phyloP scores from a whole-genome alignment of 1,140 invertebrate species.

The Pseudomyrmex sp. region DNA sequence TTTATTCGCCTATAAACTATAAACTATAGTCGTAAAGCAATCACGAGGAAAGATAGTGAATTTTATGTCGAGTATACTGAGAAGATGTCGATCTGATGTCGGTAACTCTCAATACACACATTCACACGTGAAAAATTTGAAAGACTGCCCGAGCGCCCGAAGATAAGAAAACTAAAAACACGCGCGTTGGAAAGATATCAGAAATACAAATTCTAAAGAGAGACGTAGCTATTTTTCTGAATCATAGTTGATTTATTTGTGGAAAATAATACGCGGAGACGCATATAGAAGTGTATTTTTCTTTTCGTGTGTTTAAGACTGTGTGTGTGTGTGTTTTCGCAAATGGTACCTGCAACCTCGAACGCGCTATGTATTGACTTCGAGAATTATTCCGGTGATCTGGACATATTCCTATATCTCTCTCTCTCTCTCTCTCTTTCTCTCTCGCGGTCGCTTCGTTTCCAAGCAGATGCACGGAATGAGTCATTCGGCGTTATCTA shows the following conservation, averaged over 20 bases:
- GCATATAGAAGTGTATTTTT: too few species aligned
- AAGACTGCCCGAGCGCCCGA: neutral
- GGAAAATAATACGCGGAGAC: neutral
- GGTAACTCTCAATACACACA: neutral
- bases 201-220: neutral
- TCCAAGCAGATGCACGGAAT: neutral
- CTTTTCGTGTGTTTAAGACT: too few species aligned
- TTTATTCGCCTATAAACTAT: neutral
- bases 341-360: neutral
- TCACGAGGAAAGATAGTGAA: neutral
- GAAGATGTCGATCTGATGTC: neutral
- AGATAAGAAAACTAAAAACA: too few species aligned
- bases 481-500: conserved; percentile 28
- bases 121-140: neutral
- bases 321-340: too few species aligned
- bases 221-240: neutral
- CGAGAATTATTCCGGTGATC: conserved; percentile 19
- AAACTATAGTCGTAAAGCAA: conserved; percentile 8
- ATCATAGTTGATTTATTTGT: neutral
- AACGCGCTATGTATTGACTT: neutral
- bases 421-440: too few species aligned
- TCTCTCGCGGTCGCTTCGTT: neutral
- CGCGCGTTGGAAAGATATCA: too few species aligned
- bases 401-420: neutral
- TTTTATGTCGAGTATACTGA: neutral